Conservation (phyloP, 2,113 vertebrate species). For the Halichoeres trimaculatus region DNA sequence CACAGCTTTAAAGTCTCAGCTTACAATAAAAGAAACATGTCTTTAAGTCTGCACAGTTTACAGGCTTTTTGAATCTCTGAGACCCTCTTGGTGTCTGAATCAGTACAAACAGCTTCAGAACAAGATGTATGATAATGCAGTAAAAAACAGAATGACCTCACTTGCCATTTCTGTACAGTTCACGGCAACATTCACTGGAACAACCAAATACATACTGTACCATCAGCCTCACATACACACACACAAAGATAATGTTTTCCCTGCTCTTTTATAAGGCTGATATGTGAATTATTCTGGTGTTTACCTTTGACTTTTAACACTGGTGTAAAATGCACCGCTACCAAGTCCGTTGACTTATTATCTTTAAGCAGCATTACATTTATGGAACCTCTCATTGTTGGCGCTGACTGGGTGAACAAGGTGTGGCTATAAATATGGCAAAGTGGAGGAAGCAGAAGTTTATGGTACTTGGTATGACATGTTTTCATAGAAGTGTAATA, state of each 20-base stretch:
- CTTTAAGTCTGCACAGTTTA: no score
- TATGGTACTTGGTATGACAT: not conserved
- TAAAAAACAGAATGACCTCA: constrained; percentile 5
- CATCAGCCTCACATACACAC: not conserved
- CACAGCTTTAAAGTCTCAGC: no score
- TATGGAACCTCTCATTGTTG: not conserved
- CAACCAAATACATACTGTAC: not conserved
- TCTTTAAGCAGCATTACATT: not conserved
- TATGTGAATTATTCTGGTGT: not conserved
- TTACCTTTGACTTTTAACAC: not conserved
- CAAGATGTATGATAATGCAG: constrained; percentile 11
- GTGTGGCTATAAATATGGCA: constrained; percentile 2
- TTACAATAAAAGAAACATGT: no score
- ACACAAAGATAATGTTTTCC: not conserved
- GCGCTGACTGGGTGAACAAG: not conserved
- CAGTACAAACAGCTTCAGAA: not conserved
- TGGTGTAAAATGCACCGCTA: not conserved
- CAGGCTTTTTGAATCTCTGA: constrained; percentile 1
- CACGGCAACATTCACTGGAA: not conserved
- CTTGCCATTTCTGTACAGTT: constrained; percentile 4
- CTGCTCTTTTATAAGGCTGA: not conserved
- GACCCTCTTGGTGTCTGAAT: no score
- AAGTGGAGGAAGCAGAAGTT: not conserved
- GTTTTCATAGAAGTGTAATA: not conserved
- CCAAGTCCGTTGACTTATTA: not conserved